Evolutionary conservation across 2,113 vertebrate species (phyloP).

Genomic region (Mus spicilegus): DNA sequence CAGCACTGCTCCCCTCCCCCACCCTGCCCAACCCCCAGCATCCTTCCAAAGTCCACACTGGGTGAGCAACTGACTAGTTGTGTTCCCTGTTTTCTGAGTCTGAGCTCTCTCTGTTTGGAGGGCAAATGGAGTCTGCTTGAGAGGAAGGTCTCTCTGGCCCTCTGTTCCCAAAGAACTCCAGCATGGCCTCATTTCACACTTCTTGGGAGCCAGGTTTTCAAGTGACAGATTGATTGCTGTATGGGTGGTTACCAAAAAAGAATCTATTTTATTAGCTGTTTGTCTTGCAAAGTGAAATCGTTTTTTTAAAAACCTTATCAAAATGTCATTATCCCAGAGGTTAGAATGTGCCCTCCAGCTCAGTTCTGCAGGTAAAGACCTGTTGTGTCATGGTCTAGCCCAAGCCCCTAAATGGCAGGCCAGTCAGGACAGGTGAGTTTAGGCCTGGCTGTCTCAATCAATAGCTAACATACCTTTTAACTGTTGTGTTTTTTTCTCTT

Average conservation of each 20-base stretch:
- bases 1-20: neutral
- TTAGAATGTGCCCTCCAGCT: slow-evolving; percentile 43
- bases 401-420: neutral
- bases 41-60: slow-evolving; percentile 55
- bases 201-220: slow-evolving; percentile 70
- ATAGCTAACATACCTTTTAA: neutral
- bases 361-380: neutral
- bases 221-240: slow-evolving; percentile 83
- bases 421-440: neutral
- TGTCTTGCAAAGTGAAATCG: slow-evolving; percentile 78
- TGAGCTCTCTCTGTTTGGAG: slow-evolving; percentile 16
- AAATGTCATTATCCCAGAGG: slow-evolving; percentile 69
- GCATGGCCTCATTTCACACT: slow-evolving; percentile 80
- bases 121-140: slow-evolving; percentile 27
- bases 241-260: slow-evolving; percentile 83
- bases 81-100: slow-evolving; percentile 47
- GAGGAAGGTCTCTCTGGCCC: slow-evolving; percentile 55
- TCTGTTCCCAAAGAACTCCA: slow-evolving; percentile 70
- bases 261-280: slow-evolving; percentile 83
- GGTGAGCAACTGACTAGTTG: slow-evolving; percentile 5
- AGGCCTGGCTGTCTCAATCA: neutral
- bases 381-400: neutral
- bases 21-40: too few relatives aligned
- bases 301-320: slow-evolving; percentile 74
- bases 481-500: neutral